phyloP scores from a whole-genome alignment of 2,797 vertebrate genomes.

The Sebastes kiyomatsui region DNA sequence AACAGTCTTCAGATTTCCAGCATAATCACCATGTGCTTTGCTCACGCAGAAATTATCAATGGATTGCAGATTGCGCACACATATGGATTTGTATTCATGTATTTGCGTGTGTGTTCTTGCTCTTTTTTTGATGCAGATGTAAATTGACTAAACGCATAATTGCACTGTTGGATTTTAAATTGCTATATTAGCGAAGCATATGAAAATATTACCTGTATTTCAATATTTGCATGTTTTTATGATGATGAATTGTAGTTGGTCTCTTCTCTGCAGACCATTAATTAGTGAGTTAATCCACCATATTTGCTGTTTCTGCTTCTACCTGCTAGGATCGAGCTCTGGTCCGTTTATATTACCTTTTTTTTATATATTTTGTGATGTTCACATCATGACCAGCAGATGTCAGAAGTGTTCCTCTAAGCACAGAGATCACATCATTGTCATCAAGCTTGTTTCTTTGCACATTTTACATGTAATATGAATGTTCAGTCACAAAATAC shows the following conservation, averaged over 20 bases:
- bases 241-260: conserved; percentile 30
- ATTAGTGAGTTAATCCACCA: conserved; percentile 24
- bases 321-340: not conserved
- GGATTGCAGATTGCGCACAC: conserved; percentile 7
- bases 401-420: conserved; percentile 80
- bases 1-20: conserved; percentile 24
- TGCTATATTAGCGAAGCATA: not conserved
- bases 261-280: conserved; percentile 17
- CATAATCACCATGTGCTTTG: conserved; percentile 37
- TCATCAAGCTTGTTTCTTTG: conserved; percentile 38
- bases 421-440: conserved; percentile 41
- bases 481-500: conserved; percentile 34
- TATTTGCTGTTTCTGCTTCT: conserved; percentile 6
- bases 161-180: not conserved
- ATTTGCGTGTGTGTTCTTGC: not conserved
- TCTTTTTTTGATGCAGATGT: conserved; percentile 10
- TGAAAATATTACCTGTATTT: conserved; percentile 19
- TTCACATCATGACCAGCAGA: conserved; percentile 71
- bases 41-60: conserved; percentile 11
- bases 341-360: not conserved
- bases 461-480: conserved; percentile 51
- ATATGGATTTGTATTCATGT: not conserved
- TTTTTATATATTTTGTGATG: not conserved
- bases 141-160: conserved; percentile 8
- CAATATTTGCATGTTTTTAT: conserved; percentile 28